Percentiles rank a stretch among this genome's conserved stretches.
Evolutionary conservation across 2,888 invertebrate species (phyloP).

Genomic region (Ochropacha duplaris): DNA sequence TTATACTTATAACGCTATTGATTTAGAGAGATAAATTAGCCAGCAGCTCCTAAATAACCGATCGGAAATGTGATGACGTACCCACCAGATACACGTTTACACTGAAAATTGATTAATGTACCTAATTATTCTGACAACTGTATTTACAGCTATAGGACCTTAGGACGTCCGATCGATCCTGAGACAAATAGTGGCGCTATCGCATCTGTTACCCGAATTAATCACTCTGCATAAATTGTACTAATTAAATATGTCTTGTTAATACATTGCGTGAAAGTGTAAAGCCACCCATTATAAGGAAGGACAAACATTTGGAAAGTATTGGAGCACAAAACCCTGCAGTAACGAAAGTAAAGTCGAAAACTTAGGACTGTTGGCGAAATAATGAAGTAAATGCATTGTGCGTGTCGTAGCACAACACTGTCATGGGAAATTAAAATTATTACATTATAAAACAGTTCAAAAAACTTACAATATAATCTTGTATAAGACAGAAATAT

Average conservation of each 20-base stretch:
- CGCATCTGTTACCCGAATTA: slow-evolving; percentile 16
- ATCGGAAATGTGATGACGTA: not conserved
- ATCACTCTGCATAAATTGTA: slow-evolving; percentile 23
- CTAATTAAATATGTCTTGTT: slow-evolving; percentile 1
- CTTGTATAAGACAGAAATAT: slow-evolving; percentile 78
- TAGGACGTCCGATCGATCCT: not conserved
- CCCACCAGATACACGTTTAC: not conserved
- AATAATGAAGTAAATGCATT: slow-evolving; percentile 30
- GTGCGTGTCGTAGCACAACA: slow-evolving; percentile 31
- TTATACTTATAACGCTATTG: not conserved
- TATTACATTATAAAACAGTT: slow-evolving; percentile 66
- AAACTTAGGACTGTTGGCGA: slow-evolving; percentile 49
- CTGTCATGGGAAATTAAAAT: slow-evolving; percentile 36
- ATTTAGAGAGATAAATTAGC: not conserved
- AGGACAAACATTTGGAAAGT: not conserved
- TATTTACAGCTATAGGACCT: not conserved
- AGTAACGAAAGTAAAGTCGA: slow-evolving; percentile 18
- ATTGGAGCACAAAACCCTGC: slow-evolving; percentile 18
- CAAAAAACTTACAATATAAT: slow-evolving; percentile 75
- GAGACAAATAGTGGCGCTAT: not conserved
- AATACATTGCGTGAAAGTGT: not conserved
- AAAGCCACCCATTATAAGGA: not conserved
- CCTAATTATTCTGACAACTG: not conserved
- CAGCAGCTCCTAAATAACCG: not conserved
- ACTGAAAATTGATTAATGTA: not conserved